These are phyloP conservation scores for Enteromius fasciolatus DNA, from an alignment of 2,797 vertebrate genomes.

Conservation along the genomic window DNA sequence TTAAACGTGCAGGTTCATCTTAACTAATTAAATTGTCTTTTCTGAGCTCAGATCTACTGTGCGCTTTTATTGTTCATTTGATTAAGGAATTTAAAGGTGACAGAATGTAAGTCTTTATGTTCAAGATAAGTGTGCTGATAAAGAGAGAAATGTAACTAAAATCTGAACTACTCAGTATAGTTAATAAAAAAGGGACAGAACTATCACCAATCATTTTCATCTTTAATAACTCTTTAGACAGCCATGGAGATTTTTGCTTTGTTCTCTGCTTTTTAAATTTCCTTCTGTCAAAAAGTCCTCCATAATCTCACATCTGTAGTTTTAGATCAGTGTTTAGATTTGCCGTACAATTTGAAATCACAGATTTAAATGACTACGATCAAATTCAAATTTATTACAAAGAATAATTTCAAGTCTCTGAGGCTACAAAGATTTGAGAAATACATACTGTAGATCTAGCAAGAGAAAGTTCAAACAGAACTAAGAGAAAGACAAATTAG, in stretches of 20 bases:
- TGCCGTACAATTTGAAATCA: not conserved
- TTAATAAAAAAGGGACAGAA: not conserved
- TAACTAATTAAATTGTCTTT: constrained; percentile 41
- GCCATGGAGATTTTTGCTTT: not conserved
- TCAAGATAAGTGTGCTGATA: constrained; percentile 6
- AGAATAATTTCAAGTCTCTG: not conserved
- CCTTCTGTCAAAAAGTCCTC: not conserved
- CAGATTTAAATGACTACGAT: not conserved
- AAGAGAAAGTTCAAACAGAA: not conserved
- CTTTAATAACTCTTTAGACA: not conserved
- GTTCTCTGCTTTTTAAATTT: not conserved
- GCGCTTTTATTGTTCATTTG: not conserved
- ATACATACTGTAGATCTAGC: not conserved
- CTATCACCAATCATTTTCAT: not conserved
- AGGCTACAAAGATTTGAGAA: not conserved
- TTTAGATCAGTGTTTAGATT: not conserved
- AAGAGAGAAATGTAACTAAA: not conserved
- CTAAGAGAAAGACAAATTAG: not conserved
- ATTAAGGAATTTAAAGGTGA: constrained; percentile 19
- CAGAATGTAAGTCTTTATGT: not conserved
- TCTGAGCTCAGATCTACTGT: constrained; percentile 15
- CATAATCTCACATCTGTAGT: not conserved
- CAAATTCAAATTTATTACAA: not conserved
- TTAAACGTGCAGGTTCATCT: constrained; percentile 38
- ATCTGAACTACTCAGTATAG: not conserved